Evolutionary conservation across 2,888 invertebrate genomes (phyloP).

Genomic region (Euspilapteryx auroguttella): DNA sequence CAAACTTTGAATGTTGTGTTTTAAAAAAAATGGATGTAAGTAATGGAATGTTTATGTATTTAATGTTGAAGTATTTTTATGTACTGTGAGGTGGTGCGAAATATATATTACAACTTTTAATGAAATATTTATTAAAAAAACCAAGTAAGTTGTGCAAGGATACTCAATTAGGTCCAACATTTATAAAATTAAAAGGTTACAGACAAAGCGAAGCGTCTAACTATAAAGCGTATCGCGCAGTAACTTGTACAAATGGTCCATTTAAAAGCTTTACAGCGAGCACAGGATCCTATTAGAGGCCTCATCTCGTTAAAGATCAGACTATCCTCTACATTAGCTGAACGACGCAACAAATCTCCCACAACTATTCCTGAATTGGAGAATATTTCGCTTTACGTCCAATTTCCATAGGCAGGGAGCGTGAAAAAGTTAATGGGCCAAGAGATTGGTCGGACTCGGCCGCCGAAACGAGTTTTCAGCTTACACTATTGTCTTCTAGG

Average conservation of each 20-base stretch:
- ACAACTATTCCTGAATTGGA: conserved; percentile 34
- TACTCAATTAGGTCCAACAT: too few relatives aligned
- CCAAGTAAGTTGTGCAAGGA: background rate
- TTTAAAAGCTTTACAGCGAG: background rate
- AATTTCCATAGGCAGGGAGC: conserved; percentile 58
- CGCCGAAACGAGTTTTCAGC: conserved; percentile 37
- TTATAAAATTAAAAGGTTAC: too few relatives aligned
- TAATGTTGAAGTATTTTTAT: too few relatives aligned
- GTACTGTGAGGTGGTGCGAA: too few relatives aligned
- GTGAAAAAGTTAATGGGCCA: conserved; percentile 56
- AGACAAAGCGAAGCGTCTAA: too few relatives aligned
- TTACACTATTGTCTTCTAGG: conserved; percentile 13
- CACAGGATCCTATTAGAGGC: background rate
- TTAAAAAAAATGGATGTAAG: too few relatives aligned
- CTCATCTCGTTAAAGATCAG: background rate
- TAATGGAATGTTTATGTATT: too few relatives aligned
- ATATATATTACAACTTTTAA: too few relatives aligned
- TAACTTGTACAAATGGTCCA: too few relatives aligned
- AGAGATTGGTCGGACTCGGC: conserved; percentile 48
- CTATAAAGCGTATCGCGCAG: too few relatives aligned
- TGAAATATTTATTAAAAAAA: too few relatives aligned
- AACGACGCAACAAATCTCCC: conserved; percentile 26
- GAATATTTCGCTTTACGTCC: conserved; percentile 54
- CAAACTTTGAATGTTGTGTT: too few relatives aligned
- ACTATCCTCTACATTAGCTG: conserved; percentile 3